Conservation (phyloP, 2,113 vertebrate species). For the Anser brachyrhynchus region DNA sequence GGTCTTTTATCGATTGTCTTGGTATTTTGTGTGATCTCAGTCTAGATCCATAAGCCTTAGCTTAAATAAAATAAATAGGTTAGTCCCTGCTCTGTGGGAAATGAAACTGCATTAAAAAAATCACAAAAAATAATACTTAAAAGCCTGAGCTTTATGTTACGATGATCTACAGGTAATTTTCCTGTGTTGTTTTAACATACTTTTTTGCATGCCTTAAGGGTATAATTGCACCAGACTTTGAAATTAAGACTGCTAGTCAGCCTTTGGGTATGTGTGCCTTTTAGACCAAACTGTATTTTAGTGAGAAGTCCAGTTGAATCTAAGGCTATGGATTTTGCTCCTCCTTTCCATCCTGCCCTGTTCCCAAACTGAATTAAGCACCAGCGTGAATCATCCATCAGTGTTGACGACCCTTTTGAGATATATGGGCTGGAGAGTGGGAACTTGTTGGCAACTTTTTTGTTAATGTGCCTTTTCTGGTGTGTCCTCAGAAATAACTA, state of each 20-base stretch:
- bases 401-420: background rate
- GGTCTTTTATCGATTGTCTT: background rate
- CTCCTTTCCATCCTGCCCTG: background rate
- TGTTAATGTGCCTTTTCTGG: background rate
- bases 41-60: background rate
- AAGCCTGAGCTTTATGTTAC: background rate
- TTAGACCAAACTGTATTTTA: background rate
- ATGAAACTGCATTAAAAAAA: background rate
- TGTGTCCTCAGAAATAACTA: background rate
- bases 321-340: background rate
- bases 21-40: slow-evolving; percentile 1
- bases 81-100: background rate
- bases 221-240: background rate
- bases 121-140: background rate
- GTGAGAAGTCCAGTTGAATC: background rate
- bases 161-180: background rate
- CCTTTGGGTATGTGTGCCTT: background rate
- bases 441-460: background rate
- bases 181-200: background rate
- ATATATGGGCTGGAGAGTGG: background rate
- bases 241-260: background rate
- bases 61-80: background rate
- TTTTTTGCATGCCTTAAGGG: background rate
- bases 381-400: background rate
- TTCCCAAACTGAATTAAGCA: background rate